These are phyloP conservation scores for Anoplius nigerrimus DNA, from an alignment of 2,888 invertebrate genomes.

Conservation along the genomic window DNA sequence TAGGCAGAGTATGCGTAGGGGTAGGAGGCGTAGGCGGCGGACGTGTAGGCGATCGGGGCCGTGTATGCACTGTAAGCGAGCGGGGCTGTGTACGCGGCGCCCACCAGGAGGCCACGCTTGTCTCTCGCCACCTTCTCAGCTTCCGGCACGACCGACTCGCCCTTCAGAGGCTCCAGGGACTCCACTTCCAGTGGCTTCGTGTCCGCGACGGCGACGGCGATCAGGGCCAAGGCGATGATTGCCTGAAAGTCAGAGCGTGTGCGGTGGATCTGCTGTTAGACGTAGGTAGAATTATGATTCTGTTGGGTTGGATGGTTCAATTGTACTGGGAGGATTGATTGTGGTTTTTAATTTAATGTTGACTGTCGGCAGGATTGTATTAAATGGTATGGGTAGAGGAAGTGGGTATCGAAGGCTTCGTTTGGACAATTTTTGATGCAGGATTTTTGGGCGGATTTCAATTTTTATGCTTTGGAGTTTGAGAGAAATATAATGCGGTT, in stretches of 20 bases:
- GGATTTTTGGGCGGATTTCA: too few species aligned
- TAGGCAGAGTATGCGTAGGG: slow-evolving; percentile 60
- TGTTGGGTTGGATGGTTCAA: too few species aligned
- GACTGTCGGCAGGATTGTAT: too few species aligned
- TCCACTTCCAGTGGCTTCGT: slow-evolving; percentile 64
- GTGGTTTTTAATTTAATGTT: too few species aligned
- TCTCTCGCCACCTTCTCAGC: slow-evolving; percentile 51
- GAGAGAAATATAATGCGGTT: too few species aligned
- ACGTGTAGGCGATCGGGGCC: slow-evolving; percentile 62
- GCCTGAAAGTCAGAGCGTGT: slow-evolving; percentile 41
- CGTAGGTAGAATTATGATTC: background rate
- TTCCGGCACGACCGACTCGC: slow-evolving; percentile 43
- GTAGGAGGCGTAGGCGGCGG: slow-evolving; percentile 48
- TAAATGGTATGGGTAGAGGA: too few species aligned
- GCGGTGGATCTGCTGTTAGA: too few species aligned
- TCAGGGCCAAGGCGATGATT: slow-evolving; percentile 60
- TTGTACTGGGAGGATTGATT: too few species aligned
- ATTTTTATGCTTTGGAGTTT: too few species aligned
- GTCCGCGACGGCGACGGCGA: slow-evolving; percentile 56
- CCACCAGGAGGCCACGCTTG: slow-evolving; percentile 62
- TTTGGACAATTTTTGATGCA: too few species aligned
- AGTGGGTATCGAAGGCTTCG: too few species aligned
- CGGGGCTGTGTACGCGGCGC: slow-evolving; percentile 66
- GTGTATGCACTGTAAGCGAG: slow-evolving; percentile 65
- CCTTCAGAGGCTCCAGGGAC: slow-evolving; percentile 58